These are phyloP conservation scores for Vultur gryphus DNA, from an alignment of 2,797 vertebrate genomes.

Conservation along the genomic window DNA sequence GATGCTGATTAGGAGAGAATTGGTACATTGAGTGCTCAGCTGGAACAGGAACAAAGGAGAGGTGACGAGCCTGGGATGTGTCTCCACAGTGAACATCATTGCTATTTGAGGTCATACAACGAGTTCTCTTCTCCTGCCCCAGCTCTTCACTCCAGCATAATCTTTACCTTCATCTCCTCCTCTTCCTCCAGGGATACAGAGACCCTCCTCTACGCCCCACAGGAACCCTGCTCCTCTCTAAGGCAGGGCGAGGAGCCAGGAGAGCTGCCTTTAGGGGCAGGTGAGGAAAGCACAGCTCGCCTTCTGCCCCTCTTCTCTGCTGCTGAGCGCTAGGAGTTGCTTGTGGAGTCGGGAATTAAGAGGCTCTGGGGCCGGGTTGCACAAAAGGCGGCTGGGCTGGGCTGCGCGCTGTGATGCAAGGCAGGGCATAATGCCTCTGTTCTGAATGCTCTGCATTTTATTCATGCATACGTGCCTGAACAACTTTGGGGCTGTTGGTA, in stretches of 20 bases:
- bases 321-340: not conserved
- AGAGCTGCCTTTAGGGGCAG: not conserved
- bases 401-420: not conserved
- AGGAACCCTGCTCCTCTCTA: not conserved
- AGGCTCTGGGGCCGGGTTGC: not conserved
- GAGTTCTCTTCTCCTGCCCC: not conserved
- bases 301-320: not conserved
- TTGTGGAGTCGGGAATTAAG: not conserved
- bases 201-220: not conserved
- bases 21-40: conserved; percentile 35
- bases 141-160: not conserved
- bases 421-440: not conserved
- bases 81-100: not conserved
- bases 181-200: not conserved
- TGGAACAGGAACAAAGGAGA: conserved; percentile 11
- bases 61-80: not conserved
- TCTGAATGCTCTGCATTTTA: not conserved
- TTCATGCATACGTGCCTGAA: not conserved
- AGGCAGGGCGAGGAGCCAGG: not conserved
- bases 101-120: not conserved
- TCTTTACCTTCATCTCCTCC: not conserved
- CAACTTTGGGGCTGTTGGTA: not conserved
- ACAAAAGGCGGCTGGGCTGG: not conserved
- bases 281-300: not conserved
- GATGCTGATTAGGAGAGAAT: conserved; percentile 22